Base-by-base conservation (phyloP, 2,113 vertebrate genomes). In the Oostethus manadensis region DNA sequence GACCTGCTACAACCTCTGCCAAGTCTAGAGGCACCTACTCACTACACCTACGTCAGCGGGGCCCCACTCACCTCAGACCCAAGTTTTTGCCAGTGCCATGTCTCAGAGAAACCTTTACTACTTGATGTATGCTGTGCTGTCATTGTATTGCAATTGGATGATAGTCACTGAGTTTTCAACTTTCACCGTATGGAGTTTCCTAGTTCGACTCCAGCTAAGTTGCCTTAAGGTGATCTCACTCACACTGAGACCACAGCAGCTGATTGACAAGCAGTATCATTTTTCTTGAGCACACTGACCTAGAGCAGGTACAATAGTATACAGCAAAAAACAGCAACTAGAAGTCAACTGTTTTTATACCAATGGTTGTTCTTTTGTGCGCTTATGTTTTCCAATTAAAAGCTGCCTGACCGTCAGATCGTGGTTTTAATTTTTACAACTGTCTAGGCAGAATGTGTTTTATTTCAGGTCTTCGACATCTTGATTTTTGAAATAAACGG, bases 1-100 rank as follows among this genome's bases (percentile, higher is more conserved):
- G 53, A 64, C 81, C 57, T 84, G 76, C 26, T 92, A 88, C 2
- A 92, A 88, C 81, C 89, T 93, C 81, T 93, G 89, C 42, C 91
- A 92, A 70, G 91, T 90, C 50, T 89, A 42, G 73, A 88, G 45
- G 38, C 35, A 14, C 45, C 8, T 45, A 29, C 26, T 33, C 51
- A 35, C n/a, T n/a, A n/a, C n/a, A n/a, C n/a, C n/a, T n/a, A n/a
- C 3, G 10, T 35, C 17, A 35, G 11, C 11, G 6, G 33, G 10
- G 38, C 38, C 13, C 38, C 17, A 56, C 45, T 3, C 51, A 40
- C 21, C 43, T 0, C 10, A 49, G 33, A 29, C 22, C 10, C 9
- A 17, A 10, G 44, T 15, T 64, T 74, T 67, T 51, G 33, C 29
- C 65, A 63, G 80, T 87, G 87, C 82, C 78, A 78, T 76, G 71